Conservation (phyloP, 2,113 vertebrate genomes). For the Guaruba guarouba region DNA sequence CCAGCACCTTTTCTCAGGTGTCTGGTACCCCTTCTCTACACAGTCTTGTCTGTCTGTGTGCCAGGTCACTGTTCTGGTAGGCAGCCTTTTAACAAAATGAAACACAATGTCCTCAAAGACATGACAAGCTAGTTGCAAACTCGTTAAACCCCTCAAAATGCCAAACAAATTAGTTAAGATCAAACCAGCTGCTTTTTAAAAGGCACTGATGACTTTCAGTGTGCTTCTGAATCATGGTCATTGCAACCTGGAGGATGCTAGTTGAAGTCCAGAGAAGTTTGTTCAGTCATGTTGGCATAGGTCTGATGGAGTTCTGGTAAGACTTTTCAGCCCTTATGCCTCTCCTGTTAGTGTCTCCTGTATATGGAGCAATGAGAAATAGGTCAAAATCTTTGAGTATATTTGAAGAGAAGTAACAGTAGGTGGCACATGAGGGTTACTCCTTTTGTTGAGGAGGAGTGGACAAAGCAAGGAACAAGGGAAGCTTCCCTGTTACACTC, state of each 20-base stretch:
- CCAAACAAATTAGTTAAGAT: not conserved
- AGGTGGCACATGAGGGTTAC: not conserved
- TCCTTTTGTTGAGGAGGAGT: not conserved
- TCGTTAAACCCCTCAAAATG: not conserved
- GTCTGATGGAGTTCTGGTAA: not conserved
- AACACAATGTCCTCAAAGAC: not conserved
- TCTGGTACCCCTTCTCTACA: not conserved
- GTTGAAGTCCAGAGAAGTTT: not conserved
- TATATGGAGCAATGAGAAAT: not conserved
- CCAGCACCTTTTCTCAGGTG: not conserved
- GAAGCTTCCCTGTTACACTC: not conserved
- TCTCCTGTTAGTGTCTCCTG: not conserved
- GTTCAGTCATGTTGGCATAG: not conserved
- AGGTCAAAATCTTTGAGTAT: not conserved
- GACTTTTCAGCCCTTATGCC: not conserved
- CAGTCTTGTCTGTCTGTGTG: not conserved
- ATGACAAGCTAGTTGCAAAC: not conserved
- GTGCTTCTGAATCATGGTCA: not conserved
- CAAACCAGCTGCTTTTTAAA: not conserved
- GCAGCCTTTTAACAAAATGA: not conserved
- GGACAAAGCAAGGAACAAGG: not conserved
- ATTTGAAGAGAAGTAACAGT: not conserved
- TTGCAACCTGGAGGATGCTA: not conserved
- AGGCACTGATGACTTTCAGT: not conserved
- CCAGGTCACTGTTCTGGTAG: not conserved